Base-by-base conservation (phyloP, 2,113 vertebrate species). In the Ochotona princeps region DNA sequence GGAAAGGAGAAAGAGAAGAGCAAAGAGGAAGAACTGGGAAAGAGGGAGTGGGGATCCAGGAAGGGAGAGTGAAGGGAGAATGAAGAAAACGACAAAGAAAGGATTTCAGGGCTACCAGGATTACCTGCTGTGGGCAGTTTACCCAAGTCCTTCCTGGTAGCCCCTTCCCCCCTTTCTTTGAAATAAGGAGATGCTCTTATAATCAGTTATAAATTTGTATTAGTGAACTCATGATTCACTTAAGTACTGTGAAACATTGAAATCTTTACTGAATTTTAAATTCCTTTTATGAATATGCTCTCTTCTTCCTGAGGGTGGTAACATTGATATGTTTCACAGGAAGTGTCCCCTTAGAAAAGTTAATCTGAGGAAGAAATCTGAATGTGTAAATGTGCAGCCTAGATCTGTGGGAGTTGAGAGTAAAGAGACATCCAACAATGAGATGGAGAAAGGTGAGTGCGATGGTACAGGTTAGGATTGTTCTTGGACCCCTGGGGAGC, bases 361-460 rank as follows among this genome's bases (percentile, higher is more conserved):
- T 23, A 76, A 28, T 17, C 2, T 75, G 84, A 35, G 63, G 78
- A n/a, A 32, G 44, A 57, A 63, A 8, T 74, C 25, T 8, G 2
- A 9, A 14, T 25, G 20, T 5, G 8, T 88, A 11, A 21, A 30
- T 15, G 47, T 28, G 21, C 94, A 93, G 80, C 13, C 49, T 21
- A 2, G 28, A 32, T 13, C 85, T 72, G 78, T 60, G 67, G 57
- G 61, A 73, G 80, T 61, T 57, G 72, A 70, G 93, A 96, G 38
- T 30, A 86, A 38, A 85, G 93, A 94, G 92, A 57, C 91, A 38
- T 93, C 65, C 6, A 20, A 44, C 57, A 15, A 51, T 83, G 12
- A 21, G 38, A 44, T 26, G 30, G 25, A 63, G 72, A 23, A 93
- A 92, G 7, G 5, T 0, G 72, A 76, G 12, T 10, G 79, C 14